Conservation (phyloP, 2,888 invertebrate species). For the Trichopoda pennipes region DNA sequence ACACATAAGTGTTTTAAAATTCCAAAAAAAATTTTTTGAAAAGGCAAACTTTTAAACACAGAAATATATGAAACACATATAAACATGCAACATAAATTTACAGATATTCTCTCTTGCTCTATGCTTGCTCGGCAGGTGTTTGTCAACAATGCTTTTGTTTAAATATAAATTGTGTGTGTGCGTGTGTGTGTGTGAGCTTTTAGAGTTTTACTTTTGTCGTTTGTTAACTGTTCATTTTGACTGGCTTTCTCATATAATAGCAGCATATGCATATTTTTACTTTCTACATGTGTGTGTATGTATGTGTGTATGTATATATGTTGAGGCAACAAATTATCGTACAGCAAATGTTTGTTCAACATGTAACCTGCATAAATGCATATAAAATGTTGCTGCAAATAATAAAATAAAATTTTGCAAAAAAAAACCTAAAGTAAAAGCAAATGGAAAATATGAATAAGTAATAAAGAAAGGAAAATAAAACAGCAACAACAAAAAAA, state of each 20-base stretch:
- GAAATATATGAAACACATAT: conserved; percentile 4
- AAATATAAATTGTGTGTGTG: not conserved
- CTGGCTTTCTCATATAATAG: not conserved
- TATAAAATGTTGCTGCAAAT: conserved; percentile 47
- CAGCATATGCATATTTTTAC: not conserved
- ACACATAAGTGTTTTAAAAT: conserved; percentile 30
- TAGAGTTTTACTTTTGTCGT: not conserved
- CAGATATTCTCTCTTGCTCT: not conserved
- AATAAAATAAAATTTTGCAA: conserved; percentile 39
- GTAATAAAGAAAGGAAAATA: not conserved
- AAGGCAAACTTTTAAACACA: conserved; percentile 7
- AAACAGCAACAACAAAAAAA: no score
- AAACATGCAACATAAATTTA: conserved; percentile 2
- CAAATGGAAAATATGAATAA: conserved; percentile 14
- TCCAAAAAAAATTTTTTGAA: not conserved
- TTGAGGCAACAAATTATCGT: conserved; percentile 53
- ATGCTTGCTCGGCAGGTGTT: not conserved
- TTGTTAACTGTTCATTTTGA: conserved; percentile 24
- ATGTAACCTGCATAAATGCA: conserved; percentile 64
- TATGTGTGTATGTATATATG: conserved; percentile 16
- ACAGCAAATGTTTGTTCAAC: conserved; percentile 64
- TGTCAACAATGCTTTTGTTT: not conserved
- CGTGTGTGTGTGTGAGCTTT: not conserved
- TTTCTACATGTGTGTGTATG: not conserved
- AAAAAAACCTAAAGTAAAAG: conserved; percentile 1